Evolutionary conservation across 30 jellyfish, hydroid and myxozoan species (phyloP).

Genomic region (Rhopilema esculentum): DNA sequence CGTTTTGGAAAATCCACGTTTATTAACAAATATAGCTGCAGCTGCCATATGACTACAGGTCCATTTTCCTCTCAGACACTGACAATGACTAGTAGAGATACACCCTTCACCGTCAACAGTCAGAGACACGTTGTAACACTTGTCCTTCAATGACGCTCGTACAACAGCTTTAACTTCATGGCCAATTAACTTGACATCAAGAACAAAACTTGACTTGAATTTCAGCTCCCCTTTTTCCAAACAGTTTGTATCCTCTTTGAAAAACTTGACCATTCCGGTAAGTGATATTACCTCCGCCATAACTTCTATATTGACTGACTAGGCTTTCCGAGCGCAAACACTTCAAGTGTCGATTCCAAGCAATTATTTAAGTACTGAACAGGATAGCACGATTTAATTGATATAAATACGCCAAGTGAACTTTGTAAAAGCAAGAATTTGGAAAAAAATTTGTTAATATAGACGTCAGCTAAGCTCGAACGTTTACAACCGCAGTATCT

Average conservation of each 20-base stretch:
- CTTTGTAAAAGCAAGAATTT: not conserved
- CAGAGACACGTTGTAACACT: constrained; percentile 34
- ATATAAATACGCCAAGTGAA: not conserved
- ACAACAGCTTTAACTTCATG: constrained; percentile 1
- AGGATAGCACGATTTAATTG: not conserved
- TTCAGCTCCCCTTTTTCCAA: constrained; percentile 19
- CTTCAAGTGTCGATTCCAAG: not conserved
- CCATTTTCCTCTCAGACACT: constrained; percentile 46
- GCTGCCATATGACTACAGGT: constrained; percentile 50
- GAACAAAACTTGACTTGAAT: constrained; percentile 13
- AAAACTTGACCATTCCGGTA: constrained; percentile 1
- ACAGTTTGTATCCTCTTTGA: constrained; percentile 21
- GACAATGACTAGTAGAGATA: constrained; percentile 7
- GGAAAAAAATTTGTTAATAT: not conserved
- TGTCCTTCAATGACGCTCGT: constrained; percentile 38
- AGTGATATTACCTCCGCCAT: not conserved
- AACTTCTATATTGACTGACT: not conserved
- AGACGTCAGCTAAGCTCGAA: not conserved
- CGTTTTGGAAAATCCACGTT: constrained; percentile 26
- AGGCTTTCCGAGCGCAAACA: not conserved
- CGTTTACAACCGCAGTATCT: not conserved
- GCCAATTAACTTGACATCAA: constrained; percentile 11
- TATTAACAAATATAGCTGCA: constrained; percentile 9
- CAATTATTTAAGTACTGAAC: not conserved
- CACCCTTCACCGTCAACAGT: constrained; percentile 40